Percentiles rank a stretch among this genome's conserved stretches.
Evolutionary conservation across 2,888 invertebrate genomes (phyloP).

Genomic region (Hirtodrosophila confusa): DNA sequence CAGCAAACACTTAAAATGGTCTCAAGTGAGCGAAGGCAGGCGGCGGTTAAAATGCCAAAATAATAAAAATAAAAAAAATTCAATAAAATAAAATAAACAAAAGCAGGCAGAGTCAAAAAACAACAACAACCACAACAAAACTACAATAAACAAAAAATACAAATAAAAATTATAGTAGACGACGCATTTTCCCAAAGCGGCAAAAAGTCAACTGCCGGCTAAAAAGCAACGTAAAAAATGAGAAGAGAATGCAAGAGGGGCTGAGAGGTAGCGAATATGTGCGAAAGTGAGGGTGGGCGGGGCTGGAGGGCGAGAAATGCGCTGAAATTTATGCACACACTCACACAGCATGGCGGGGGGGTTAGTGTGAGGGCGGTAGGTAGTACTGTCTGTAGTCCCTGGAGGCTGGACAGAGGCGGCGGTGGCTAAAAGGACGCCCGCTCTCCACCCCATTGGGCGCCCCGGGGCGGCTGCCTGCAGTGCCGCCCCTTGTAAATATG

Average conservation of each 20-base stretch:
- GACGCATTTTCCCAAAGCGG: slow-evolving; percentile 55
- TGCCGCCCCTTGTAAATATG: slow-evolving; percentile 57
- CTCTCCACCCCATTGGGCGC: too few species aligned
- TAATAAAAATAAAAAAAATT: slow-evolving; percentile 45
- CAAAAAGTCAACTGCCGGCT: slow-evolving; percentile 60
- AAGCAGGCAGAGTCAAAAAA: slow-evolving; percentile 3
- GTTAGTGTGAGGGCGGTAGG: slow-evolving; percentile 8
- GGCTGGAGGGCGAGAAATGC: slow-evolving; percentile 20
- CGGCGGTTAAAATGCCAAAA: slow-evolving; percentile 17
- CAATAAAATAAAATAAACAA: slow-evolving; percentile 29
- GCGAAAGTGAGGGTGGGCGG: slow-evolving; percentile 2
- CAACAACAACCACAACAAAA: slow-evolving; percentile 21
- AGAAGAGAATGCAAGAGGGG: too few species aligned
- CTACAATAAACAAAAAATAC: slow-evolving; percentile 29
- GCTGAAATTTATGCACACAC: slow-evolving; percentile 68
- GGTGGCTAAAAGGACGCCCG: not conserved
- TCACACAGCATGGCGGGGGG: not conserved
- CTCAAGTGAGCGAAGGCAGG: slow-evolving; percentile 62
- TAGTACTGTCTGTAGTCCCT: slow-evolving; percentile 13
- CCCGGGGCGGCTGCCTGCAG: slow-evolving; percentile 26
- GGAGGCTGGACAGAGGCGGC: slow-evolving; percentile 32
- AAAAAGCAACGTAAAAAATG: slow-evolving; percentile 43
- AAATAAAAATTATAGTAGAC: slow-evolving; percentile 35
- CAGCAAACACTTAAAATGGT: slow-evolving; percentile 74
- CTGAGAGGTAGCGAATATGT: slow-evolving; percentile 31